Percentiles rank a stretch among this genome's conserved stretches.
phyloP scores from a whole-genome alignment of 2,888 invertebrate species.

The Cheilosia grossa region DNA sequence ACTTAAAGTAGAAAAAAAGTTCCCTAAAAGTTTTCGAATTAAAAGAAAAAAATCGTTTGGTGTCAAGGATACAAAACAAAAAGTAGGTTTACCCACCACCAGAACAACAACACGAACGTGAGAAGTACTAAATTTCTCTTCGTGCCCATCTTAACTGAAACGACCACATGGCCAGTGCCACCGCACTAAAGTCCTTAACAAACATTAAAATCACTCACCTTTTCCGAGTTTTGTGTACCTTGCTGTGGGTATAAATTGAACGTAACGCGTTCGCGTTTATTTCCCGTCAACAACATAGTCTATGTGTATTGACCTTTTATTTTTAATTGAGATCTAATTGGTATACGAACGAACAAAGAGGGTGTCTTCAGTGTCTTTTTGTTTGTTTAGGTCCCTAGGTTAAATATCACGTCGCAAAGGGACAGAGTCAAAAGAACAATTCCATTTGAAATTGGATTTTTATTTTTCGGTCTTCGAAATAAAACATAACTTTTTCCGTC shows the following conservation, averaged over 20 bases:
- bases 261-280: constrained; percentile 17
- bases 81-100: background rate
- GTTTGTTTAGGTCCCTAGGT: constrained; percentile 49
- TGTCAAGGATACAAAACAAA: too few relatives aligned
- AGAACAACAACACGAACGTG: constrained; percentile 33
- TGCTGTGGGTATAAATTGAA: too few relatives aligned
- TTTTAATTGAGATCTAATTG: constrained; percentile 73
- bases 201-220: constrained; percentile 66
- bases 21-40: too few relatives aligned
- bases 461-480: constrained; percentile 35
- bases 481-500: constrained; percentile 1
- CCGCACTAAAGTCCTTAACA: constrained; percentile 49
- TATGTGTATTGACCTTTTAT: constrained; percentile 67
- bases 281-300: constrained; percentile 34
- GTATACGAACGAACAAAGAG: constrained; percentile 30
- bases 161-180: background rate
- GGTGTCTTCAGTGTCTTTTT: constrained; percentile 13
- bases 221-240: constrained; percentile 36
- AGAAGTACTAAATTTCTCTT: constrained; percentile 55
- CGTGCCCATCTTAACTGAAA: constrained; percentile 29
- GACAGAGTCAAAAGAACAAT: constrained; percentile 2
- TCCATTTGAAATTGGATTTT: constrained; percentile 38
- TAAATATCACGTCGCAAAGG: background rate
- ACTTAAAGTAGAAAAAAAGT: too few relatives aligned
- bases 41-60: background rate